Evolutionary conservation across 2,888 invertebrate genomes (phyloP), one percentile per base, ranked within the genome.

Genomic region (Nysson spinosus): DNA sequence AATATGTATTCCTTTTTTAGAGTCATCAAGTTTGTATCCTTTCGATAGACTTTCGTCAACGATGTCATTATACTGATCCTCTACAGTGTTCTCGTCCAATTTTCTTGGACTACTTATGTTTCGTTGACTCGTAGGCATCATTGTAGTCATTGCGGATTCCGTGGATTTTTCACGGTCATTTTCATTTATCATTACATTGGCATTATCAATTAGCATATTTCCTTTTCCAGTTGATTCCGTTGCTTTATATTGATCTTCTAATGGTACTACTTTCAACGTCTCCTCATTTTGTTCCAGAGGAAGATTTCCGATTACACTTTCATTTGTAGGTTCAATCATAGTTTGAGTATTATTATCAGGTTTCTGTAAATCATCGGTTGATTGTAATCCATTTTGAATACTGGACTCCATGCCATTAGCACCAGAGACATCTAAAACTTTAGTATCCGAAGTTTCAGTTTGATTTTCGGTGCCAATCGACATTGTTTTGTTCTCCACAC

Each of bases 21-120:
- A 14, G 0, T 66, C 54, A 6, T 58, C 56, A 3, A 40, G 30
- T 6, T 30, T 62, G 6, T 69, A 81, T 5, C 61, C 71, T 22
- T 83, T 79, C 4, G 72, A 62, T 22, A 80, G 43, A 20, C 60
- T 58, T 28, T 86, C 85, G 43, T 86, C 85, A 0, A 58, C 69
- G 50, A 87, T 87, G 52, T 86, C 86, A 19, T 87, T 87, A 47
- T 87, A 85, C 1, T 69, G 83, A 67, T 87, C 86, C 72, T 87
- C 86, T 2, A 81, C 69, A 1, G 75, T 73, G 37, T 81, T 83
- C 37, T 82, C 82, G 40, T 82, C 81, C 2, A 72, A 55, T 51
- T 81, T 83, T 14, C 12, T 58, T 43, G 7, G 40, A 19, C 1
- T 47, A 20, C 19, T 12, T 54, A 1, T 39, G 34, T 3, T 52